A percentile compares a stretch with the other conserved stretches of the same genome.
Conservation (phyloP, 1,140 invertebrate species). For the Pseudomyrmex sp. region DNA sequence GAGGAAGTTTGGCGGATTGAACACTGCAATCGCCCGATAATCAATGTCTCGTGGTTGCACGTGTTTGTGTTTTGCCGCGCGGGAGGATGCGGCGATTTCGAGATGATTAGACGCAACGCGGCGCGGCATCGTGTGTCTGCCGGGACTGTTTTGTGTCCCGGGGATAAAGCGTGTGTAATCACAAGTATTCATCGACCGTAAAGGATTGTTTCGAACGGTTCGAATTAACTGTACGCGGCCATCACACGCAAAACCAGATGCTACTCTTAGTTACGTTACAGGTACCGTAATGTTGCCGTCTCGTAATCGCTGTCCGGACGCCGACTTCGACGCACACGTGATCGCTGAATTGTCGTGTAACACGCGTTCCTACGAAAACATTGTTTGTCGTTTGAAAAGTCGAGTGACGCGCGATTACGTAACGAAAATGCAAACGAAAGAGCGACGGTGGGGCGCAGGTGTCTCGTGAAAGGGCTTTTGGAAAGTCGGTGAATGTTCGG, state of each 20-base stretch:
- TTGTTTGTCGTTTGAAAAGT: not conserved
- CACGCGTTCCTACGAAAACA: too few species aligned
- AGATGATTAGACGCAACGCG: conserved; percentile 26
- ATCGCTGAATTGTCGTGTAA: too few species aligned
- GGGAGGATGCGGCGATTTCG: not conserved
- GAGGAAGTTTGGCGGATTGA: not conserved
- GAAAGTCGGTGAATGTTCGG: conserved; percentile 45
- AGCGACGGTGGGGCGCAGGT: not conserved
- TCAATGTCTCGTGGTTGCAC: not conserved
- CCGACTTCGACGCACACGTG: not conserved
- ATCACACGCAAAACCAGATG: conserved; percentile 51
- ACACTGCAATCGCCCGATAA: not conserved
- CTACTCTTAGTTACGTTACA: conserved; percentile 33
- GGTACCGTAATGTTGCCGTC: conserved; percentile 18
- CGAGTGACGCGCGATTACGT: conserved; percentile 15
- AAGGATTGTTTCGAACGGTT: conserved; percentile 34
- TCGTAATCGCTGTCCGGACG: not conserved
- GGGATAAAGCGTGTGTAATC: conserved; percentile 35
- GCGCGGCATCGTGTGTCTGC: conserved; percentile 7
- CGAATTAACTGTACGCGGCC: conserved; percentile 44
- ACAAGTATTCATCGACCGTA: conserved; percentile 23
- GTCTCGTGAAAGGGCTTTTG: conserved; percentile 14
- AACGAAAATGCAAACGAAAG: conserved; percentile 25
- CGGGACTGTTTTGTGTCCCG: conserved; percentile 36
- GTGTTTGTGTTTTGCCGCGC: conserved; percentile 20